phyloP scores from a whole-genome alignment of 1,140 invertebrate species.

The Drosophila trapezifrons region DNA sequence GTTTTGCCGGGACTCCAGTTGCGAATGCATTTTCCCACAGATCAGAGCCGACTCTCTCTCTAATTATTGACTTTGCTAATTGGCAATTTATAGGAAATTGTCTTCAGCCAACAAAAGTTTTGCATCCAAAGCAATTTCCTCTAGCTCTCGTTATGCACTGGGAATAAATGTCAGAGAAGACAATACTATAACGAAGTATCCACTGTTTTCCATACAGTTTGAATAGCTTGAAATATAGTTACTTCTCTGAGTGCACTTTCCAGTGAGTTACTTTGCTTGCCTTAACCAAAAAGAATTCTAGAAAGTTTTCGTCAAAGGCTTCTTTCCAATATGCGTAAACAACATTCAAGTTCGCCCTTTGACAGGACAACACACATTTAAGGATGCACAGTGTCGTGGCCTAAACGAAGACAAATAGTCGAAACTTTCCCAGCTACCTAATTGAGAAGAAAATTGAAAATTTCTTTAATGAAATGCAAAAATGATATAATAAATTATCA shows the following conservation, averaged over 20 bases:
- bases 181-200: neutral
- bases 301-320: slow-evolving; percentile 55
- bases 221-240: too few relatives aligned
- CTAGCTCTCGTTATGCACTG: neutral
- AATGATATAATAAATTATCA: slow-evolving; percentile 53
- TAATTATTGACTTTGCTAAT: slow-evolving; percentile 65
- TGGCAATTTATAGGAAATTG: slow-evolving; percentile 64
- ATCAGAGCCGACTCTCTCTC: slow-evolving; percentile 29
- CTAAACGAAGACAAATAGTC: slow-evolving; percentile 72
- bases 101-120: slow-evolving; percentile 53
- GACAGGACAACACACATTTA: slow-evolving; percentile 23
- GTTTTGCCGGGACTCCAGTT: slow-evolving; percentile 18
- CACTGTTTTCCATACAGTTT: neutral
- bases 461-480: slow-evolving; percentile 73
- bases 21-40: slow-evolving; percentile 22
- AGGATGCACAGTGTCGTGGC: slow-evolving; percentile 20
- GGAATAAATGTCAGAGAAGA: neutral
- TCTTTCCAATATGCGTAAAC: slow-evolving; percentile 41
- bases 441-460: slow-evolving; percentile 80
- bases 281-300: slow-evolving; percentile 15
- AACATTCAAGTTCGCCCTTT: slow-evolving; percentile 40
- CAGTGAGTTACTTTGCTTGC: slow-evolving; percentile 36
- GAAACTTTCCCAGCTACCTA: slow-evolving; percentile 67
- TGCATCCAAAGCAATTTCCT: slow-evolving; percentile 55
- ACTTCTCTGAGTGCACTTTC: slow-evolving; percentile 9